Base-by-base conservation (phyloP, 2,113 vertebrate genomes). In the Strix uralensis region DNA sequence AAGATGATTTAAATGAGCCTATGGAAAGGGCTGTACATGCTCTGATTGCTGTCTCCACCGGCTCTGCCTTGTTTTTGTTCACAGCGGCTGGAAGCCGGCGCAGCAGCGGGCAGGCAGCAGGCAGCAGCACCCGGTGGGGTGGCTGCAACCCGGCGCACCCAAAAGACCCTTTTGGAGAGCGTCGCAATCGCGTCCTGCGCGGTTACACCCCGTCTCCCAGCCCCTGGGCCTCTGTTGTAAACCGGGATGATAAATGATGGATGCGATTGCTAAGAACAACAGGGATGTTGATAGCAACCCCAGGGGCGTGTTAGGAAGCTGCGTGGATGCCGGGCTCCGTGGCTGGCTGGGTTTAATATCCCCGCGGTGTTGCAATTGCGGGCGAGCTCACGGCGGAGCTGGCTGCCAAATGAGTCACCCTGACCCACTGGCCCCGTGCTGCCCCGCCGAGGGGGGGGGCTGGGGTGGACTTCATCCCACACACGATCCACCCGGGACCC, bases 201-300 rank as follows among this genome's bases (percentile, higher is more conserved):
- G 7, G 81, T 32, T 54, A 7, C 92, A 1, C 81, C 85, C 65
- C 32, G 1, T 34, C 73, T 67, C 44, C 26, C 12, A 47, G 70
- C 57, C 82, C 55, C 72, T 10, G 89, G 82, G 92, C 85, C 70
- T 81, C 25, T 17, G 91, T 26, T 38, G 77, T 2, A 79, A 61
- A 52, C 59, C 1, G 17, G 69, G 69, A 4, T 32, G 91, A 92
- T 21, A 86, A 93, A 85, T 5, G 81, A 57, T 62, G 95, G 95
- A 55, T 91, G 78, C 1, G 25, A 92, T 89, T 2, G 65, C 93
- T 74, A 46, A 55, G 89, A 67, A 91, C 89, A 85, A 71, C 85
- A 86, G 83, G 88, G 92, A 11, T 95, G 94, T 95, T 92, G 96
- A 66, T 83, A 84, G 93, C 95, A 95, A 94, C 72, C 93, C 91